Percentiles rank a stretch among this genome's conserved stretches.
phyloP scores from a whole-genome alignment of 2,888 invertebrate genomes.

The Ichneumon xanthorius region DNA sequence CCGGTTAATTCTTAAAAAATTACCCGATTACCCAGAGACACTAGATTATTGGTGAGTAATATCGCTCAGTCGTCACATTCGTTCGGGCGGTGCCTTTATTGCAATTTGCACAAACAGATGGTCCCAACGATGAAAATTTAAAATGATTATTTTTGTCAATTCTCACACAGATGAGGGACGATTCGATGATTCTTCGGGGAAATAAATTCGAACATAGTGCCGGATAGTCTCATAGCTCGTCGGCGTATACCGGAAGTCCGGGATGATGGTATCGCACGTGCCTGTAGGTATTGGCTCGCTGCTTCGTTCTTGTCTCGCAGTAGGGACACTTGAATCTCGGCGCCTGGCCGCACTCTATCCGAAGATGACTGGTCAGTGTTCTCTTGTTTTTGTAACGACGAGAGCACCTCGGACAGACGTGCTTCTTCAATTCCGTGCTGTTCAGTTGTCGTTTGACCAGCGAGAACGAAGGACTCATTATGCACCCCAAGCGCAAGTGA shows the following conservation, averaged over 20 bases:
- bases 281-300: constrained; percentile 77
- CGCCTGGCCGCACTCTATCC: constrained; percentile 76
- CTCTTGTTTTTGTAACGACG: constrained; percentile 75
- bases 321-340: constrained; percentile 79
- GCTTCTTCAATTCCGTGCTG: constrained; percentile 59
- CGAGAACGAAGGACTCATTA: constrained; percentile 69
- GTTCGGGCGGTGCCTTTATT: background rate
- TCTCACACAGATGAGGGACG: background rate
- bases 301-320: constrained; percentile 76
- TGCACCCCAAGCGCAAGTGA: constrained; percentile 73
- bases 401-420: constrained; percentile 71
- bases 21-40: constrained; percentile 1
- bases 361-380: constrained; percentile 75
- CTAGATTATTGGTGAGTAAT: background rate
- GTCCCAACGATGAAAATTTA: background rate
- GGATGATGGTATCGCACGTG: constrained; percentile 77
- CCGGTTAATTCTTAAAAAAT: constrained; percentile 16
- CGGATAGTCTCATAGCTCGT: constrained; percentile 66
- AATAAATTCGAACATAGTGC: background rate
- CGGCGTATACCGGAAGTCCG: constrained; percentile 71
- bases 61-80: background rate
- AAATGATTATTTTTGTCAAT: background rate
- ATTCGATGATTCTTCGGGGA: background rate
- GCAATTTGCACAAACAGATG: background rate
- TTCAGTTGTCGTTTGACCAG: constrained; percentile 57